Conservation (phyloP, 2,888 invertebrate genomes). For the Pristionchus arcanus region DNA sequence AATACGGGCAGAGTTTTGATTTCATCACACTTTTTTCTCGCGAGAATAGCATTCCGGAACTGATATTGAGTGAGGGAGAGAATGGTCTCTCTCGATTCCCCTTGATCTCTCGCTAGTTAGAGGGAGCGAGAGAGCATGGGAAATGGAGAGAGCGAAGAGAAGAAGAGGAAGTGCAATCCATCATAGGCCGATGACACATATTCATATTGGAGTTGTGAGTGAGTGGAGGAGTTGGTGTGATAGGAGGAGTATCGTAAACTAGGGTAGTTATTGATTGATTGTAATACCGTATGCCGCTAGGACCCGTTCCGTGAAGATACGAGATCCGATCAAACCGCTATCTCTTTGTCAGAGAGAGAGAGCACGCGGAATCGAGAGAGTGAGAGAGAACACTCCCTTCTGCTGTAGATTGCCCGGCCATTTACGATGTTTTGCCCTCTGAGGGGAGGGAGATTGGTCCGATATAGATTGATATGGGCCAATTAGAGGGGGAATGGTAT, state of each 20-base stretch:
- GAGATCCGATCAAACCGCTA: not conserved
- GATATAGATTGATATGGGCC: conserved; percentile 31
- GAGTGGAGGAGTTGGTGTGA: not conserved
- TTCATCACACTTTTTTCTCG: not conserved
- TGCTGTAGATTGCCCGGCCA: not conserved
- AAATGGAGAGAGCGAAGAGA: not conserved
- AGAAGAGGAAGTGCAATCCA: conserved; percentile 4
- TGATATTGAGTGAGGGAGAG: not conserved
- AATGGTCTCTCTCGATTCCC: too few relatives aligned
- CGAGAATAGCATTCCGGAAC: conserved; percentile 1
- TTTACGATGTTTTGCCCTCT: conserved; percentile 30
- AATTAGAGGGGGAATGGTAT: conserved; percentile 14
- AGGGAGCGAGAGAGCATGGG: not conserved
- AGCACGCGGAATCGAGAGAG: too few relatives aligned
- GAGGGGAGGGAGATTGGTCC: not conserved
- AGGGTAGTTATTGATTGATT: conserved; percentile 4
- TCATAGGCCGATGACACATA: conserved; percentile 12
- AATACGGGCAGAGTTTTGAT: not conserved
- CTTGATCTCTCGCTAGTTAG: not conserved
- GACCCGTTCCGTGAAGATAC: not conserved
- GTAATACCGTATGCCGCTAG: not conserved
- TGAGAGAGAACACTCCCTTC: not conserved
- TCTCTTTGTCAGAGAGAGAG: too few relatives aligned
- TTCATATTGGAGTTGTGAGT: not conserved
- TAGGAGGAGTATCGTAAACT: not conserved